Percentiles rank a stretch among this genome's conserved stretches.
Conservation (phyloP, 2,888 invertebrate species). For the Amblyjoppa proteus region DNA sequence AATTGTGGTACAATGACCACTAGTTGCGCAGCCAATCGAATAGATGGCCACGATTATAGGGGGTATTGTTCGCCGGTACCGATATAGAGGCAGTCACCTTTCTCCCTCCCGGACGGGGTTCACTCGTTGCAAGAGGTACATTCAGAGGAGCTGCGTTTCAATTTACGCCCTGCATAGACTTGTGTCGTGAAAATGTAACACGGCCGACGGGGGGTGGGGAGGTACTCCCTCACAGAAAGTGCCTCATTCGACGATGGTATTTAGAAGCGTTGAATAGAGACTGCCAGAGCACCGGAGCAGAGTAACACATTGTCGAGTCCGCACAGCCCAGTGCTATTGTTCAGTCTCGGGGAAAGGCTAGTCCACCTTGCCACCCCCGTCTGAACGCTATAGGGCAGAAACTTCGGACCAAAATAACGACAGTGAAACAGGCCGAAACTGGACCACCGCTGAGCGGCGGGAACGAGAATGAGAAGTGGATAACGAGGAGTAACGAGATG, state of each 20-base stretch:
- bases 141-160: conserved; percentile 26
- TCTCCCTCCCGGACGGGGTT: not conserved
- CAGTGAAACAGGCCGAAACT: conserved; percentile 29
- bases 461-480: conserved; percentile 6
- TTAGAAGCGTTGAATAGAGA: conserved; percentile 55
- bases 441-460: not conserved
- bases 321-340: conserved; percentile 46
- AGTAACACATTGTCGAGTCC: conserved; percentile 24
- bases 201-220: not conserved
- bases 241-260: conserved; percentile 53
- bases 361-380: conserved; percentile 4
- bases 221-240: conserved; percentile 26
- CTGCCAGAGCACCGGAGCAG: conserved; percentile 22
- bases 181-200: conserved; percentile 33
- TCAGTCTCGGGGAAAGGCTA: conserved; percentile 37
- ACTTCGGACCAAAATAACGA: conserved; percentile 38
- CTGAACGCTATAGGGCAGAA: not conserved
- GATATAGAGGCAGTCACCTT: not conserved
- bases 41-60: not conserved
- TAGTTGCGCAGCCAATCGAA: not conserved
- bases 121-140: not conserved
- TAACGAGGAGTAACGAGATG: conserved; percentile 32
- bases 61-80: not conserved
- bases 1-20: not conserved
- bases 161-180: conserved; percentile 15